Evolutionary conservation across 37 sponge, comb jelly and placozoan genomes (phyloP).

Genomic region (Halichondria panicea): DNA sequence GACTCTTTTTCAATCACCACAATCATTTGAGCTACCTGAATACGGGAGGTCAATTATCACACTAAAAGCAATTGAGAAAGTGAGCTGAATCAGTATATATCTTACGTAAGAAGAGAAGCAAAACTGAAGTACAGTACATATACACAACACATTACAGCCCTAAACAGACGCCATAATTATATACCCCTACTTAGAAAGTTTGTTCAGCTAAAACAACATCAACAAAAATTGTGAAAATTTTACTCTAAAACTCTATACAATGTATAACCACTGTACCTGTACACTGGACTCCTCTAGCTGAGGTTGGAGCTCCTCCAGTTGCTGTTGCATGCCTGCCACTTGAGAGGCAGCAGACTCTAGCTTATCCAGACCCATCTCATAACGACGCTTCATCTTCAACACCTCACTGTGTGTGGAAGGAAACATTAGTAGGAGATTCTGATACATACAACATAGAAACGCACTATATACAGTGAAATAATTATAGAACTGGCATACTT

Average conservation of each 20-base stretch:
- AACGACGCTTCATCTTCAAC: slow-evolving; percentile 82
- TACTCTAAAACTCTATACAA: too few species aligned
- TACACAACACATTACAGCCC: too few species aligned
- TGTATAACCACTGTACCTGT: slow-evolving; percentile 33
- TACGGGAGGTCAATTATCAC: neutral
- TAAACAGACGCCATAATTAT: too few species aligned
- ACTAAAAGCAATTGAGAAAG: neutral
- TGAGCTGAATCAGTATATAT: too few species aligned
- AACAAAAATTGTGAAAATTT: too few species aligned
- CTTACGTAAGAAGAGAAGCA: too few species aligned
- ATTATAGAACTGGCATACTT: neutral
- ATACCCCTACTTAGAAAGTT: too few species aligned
- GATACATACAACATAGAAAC: too few species aligned
- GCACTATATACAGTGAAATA: neutral
- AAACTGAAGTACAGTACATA: too few species aligned
- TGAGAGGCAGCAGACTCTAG: slow-evolving; percentile 82
- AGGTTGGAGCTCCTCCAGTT: slow-evolving; percentile 90
- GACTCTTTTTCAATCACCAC: slow-evolving; percentile 94
- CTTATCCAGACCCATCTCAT: slow-evolving; percentile 95
- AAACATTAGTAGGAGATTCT: too few species aligned
- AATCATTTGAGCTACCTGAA: slow-evolving; percentile 92
- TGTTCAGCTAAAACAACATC: too few species aligned
- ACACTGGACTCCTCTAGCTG: slow-evolving; percentile 88
- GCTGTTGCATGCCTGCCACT: slow-evolving; percentile 92
- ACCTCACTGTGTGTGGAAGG: slow-evolving; percentile 68